Conservation (phyloP, 1,140 invertebrate genomes). For the Drosophila dunni region DNA sequence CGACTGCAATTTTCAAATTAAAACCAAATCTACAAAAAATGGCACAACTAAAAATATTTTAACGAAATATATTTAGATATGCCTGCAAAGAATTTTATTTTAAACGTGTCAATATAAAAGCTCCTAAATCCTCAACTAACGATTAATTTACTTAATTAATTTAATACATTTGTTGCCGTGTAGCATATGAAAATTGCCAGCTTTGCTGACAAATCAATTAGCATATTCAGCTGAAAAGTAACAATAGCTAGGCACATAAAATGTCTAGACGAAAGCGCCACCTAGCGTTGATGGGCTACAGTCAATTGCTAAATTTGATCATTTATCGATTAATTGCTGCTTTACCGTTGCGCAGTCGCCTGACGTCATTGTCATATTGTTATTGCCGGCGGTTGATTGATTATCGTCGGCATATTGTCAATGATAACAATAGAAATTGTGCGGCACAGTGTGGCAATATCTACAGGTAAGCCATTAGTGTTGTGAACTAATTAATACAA, state of each 20-base stretch:
- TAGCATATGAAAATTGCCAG: conserved; percentile 42
- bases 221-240: conserved; percentile 54
- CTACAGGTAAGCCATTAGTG: too few species aligned
- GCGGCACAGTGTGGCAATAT: background rate
- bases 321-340: background rate
- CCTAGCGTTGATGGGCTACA: conserved; percentile 25
- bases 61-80: too few species aligned
- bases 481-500: too few species aligned
- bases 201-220: conserved; percentile 69
- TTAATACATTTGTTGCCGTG: too few species aligned
- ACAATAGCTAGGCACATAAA: conserved; percentile 57
- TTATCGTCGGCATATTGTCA: conserved; percentile 51
- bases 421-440: conserved; percentile 37
- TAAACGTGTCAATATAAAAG: too few species aligned
- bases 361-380: conserved; percentile 37
- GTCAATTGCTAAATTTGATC: background rate
- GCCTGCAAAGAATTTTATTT: too few species aligned
- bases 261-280: conserved; percentile 68
- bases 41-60: conserved; percentile 16
- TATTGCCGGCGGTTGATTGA: conserved; percentile 59
- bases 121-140: too few species aligned
- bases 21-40: conserved; percentile 43
- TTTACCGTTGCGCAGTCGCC: background rate
- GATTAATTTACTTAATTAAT: too few species aligned
- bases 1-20: conserved; percentile 80